These are phyloP conservation scores for Ursus arctos DNA, from an alignment of 2,113 vertebrate genomes.

Conservation along the genomic window DNA sequence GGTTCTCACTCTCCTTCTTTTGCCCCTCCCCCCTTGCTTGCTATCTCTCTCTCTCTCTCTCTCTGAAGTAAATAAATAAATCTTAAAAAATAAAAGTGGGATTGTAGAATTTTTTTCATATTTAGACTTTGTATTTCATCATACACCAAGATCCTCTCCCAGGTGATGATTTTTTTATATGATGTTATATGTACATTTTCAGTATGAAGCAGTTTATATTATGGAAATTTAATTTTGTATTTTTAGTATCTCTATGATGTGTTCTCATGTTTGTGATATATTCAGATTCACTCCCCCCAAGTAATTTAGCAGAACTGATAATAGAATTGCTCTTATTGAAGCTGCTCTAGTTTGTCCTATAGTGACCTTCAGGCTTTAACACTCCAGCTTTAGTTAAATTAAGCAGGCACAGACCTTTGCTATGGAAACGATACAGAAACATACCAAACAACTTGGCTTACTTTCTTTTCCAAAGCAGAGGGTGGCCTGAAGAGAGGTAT, in stretches of 20 bases:
- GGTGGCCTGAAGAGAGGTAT: slow-evolving; percentile 89
- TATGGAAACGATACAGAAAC: slow-evolving; percentile 96
- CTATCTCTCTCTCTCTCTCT: neutral
- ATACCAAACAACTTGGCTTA: slow-evolving; percentile 94
- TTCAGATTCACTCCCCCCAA: neutral
- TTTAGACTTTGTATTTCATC: slow-evolving; percentile 32
- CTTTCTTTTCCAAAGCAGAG: slow-evolving; percentile 85
- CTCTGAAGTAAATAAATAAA: neutral
- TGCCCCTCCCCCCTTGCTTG: neutral
- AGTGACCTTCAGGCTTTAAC: slow-evolving; percentile 92
- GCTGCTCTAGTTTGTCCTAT: slow-evolving; percentile 85
- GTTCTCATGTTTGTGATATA: slow-evolving; percentile 31
- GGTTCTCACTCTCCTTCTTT: neutral
- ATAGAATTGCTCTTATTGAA: slow-evolving; percentile 71
- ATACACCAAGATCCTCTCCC: neutral
- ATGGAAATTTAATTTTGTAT: slow-evolving; percentile 43
- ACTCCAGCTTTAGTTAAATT: slow-evolving; percentile 91
- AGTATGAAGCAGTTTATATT: slow-evolving; percentile 40
- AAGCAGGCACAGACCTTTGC: slow-evolving; percentile 92
- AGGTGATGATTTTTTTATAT: neutral
- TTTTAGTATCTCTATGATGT: slow-evolving; percentile 51
- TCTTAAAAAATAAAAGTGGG: neutral
- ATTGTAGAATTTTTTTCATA: slow-evolving; percentile 6
- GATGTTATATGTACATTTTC: slow-evolving; percentile 4
- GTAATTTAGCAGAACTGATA: slow-evolving; percentile 64